phyloP scores from a whole-genome alignment of 2,797 vertebrate species.

The Cossypha dichroa region DNA sequence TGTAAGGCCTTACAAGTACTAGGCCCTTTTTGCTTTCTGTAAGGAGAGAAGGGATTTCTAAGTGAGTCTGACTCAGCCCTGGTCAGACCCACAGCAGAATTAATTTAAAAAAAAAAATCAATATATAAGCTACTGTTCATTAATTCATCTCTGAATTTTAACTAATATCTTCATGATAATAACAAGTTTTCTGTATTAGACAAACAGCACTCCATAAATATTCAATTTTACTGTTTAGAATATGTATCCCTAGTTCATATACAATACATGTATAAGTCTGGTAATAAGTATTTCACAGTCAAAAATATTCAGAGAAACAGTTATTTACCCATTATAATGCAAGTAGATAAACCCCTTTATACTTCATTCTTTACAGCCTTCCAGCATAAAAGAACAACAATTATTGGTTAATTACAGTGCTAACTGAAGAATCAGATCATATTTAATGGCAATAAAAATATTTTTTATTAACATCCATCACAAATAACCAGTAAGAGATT shows the following conservation, averaged over 20 bases:
- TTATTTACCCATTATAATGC: background rate
- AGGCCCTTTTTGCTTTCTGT: background rate
- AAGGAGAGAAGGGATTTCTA: background rate
- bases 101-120: background rate
- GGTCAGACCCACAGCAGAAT: background rate
- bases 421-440: background rate
- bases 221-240: background rate
- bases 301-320: background rate
- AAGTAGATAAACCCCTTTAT: background rate
- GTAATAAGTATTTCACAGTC: background rate
- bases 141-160: background rate
- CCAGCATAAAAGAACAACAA: background rate
- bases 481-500: background rate
- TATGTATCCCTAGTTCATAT: background rate
- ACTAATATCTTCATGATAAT: background rate
- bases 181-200: background rate
- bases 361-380: background rate
- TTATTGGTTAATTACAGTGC: background rate
- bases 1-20: background rate
- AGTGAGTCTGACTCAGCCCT: background rate
- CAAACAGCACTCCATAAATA: background rate
- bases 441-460: background rate
- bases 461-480: background rate
- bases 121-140: background rate
- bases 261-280: background rate